Base-by-base conservation (phyloP, 2,797 vertebrate species). In the Ctenopoma kingsleyae region DNA sequence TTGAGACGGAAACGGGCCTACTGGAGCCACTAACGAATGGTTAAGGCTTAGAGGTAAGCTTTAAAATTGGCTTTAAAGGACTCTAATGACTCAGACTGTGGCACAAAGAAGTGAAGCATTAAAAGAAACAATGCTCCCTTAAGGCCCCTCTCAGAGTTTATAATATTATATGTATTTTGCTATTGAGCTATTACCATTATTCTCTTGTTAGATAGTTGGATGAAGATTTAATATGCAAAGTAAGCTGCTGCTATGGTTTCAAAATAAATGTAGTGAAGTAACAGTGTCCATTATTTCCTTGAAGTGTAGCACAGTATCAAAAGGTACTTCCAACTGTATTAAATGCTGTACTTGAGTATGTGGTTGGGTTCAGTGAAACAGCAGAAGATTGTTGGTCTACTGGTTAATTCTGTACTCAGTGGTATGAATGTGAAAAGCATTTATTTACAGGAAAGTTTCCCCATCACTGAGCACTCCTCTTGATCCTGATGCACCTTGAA, bases 401-500 rank as follows among this genome's bases (percentile, higher is more conserved):
- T 36, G 36, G 25, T 40, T 3, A 16, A 12, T 20, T 25, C 38
- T 22, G 5, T 2, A 47, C 19, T 67, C 17, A 46, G 30, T 16
- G 15, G 27, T 16, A 8, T 41, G 47, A 54, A 57, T 65, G 46
- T 52, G 49, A 79, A 56, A 64, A 46, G 23, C 4, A 3, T 69
- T 66, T 44, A 52, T 67, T 75, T 63, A 66, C 19, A 72, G 69
- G 27, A 78, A 74, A 73, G 6, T 1, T 65, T 64, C 4, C 23
- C 55, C 16, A 19, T 43, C 49, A 35, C 35, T 17, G 19, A 81
- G 56, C 5, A 32, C 63, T 66, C 23, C 23, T 62, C 56, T 75
- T 77, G 63, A 83, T 86, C 56, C 61, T 43, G 48, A 53, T 36
- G 49, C 61, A 57, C 71, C 55, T 73, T 84, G 74, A 87, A 80